phyloP scores from a whole-genome alignment of 2,888 invertebrate species.

The Latrodectus hesperus region DNA sequence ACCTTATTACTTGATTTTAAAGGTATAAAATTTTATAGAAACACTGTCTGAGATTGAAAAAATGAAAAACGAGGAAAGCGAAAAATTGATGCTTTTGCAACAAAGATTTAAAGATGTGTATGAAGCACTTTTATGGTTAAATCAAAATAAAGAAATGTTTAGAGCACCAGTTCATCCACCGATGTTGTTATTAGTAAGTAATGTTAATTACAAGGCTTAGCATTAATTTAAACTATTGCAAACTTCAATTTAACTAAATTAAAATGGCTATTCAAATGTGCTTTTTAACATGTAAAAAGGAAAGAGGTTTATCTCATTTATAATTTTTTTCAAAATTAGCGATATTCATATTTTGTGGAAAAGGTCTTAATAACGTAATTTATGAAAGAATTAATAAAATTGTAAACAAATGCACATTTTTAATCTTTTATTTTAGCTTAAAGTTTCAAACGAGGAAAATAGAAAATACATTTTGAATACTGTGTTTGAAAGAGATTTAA shows the following conservation, averaged over 20 bases:
- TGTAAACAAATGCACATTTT: too few relatives aligned
- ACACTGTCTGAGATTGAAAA: not conserved
- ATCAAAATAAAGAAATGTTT: constrained; percentile 82
- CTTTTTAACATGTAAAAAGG: too few relatives aligned
- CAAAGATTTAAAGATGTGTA: constrained; percentile 80
- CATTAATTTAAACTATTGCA: too few relatives aligned
- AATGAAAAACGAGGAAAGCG: constrained; percentile 74
- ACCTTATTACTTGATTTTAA: too few relatives aligned
- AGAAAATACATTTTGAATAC: constrained; percentile 85
- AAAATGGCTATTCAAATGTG: too few relatives aligned
- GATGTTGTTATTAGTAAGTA: constrained; percentile 80
- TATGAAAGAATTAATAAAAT: too few relatives aligned
- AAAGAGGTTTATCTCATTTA: too few relatives aligned
- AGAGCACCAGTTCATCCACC: constrained; percentile 84
- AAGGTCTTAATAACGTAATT: not conserved
- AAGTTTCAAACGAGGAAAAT: constrained; percentile 74
- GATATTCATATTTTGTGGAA: not conserved
- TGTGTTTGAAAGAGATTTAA: constrained; percentile 83
- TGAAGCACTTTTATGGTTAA: constrained; percentile 84
- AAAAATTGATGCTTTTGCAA: constrained; percentile 78
- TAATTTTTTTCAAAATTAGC: too few relatives aligned
- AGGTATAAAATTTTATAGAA: not conserved
- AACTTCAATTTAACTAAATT: too few relatives aligned
- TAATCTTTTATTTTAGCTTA: constrained; percentile 73
- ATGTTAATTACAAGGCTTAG: too few relatives aligned